phyloP scores from a whole-genome alignment of 1,140 invertebrate species.

The Penaeus japonicus region DNA sequence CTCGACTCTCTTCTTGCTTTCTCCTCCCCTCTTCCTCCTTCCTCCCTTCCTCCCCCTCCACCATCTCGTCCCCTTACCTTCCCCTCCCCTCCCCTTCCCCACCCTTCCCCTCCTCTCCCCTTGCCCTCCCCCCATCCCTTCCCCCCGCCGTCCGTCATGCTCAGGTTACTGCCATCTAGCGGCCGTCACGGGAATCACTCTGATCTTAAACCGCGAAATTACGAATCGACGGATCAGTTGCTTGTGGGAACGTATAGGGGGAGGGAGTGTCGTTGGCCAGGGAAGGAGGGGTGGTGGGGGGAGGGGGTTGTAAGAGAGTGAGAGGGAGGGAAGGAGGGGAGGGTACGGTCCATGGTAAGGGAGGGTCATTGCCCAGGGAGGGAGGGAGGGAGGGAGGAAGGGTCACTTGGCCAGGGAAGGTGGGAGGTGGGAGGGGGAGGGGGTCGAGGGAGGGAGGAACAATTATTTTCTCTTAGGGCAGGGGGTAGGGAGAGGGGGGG shows the following conservation, averaged over 20 bases:
- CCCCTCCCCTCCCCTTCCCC: not conserved
- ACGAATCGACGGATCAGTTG: conserved; percentile 23
- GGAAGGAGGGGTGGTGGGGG: not conserved
- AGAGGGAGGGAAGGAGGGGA: not conserved
- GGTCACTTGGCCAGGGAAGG: too few species aligned
- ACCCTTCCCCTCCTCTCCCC: not conserved
- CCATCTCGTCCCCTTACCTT: not conserved
- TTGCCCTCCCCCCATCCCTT: not conserved
- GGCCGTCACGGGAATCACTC: conserved; percentile 36
- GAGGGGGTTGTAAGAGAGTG: not conserved
- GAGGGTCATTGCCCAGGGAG: not conserved
- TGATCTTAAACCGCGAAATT: conserved; percentile 17
- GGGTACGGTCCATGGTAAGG: not conserved
- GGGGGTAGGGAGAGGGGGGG: not conserved
- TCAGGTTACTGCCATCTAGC: conserved; percentile 40
- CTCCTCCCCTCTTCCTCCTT: not conserved
- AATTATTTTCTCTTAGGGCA: not conserved
- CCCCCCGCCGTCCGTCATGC: not conserved
- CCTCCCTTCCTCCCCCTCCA: not conserved
- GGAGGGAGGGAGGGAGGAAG: not conserved
- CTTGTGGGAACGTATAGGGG: not conserved
- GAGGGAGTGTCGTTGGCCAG: not conserved
- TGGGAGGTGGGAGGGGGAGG: not conserved
- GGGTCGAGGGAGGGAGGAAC: not conserved
- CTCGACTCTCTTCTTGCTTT: not conserved